phyloP scores from a whole-genome alignment of 2,888 invertebrate species.

The Lasioglossum calceatum region DNA sequence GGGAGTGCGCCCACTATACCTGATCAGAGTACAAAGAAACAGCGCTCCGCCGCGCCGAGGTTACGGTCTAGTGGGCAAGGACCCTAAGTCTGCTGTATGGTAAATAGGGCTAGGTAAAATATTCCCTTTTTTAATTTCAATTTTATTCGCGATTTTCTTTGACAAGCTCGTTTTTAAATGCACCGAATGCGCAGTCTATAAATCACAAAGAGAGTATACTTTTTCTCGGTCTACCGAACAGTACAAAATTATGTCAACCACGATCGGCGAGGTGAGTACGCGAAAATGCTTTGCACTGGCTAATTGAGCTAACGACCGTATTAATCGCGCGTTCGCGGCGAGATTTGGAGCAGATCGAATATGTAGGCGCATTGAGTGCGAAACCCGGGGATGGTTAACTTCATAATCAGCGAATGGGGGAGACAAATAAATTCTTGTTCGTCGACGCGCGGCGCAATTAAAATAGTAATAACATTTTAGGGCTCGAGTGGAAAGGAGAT shows the following conservation, averaged over 20 bases:
- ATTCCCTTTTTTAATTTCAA: too few relatives aligned
- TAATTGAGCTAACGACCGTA: background rate
- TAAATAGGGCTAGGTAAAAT: too few relatives aligned
- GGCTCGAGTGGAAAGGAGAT: slow-evolving; percentile 42
- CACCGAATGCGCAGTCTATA: too few relatives aligned
- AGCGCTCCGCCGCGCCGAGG: too few relatives aligned
- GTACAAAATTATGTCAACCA: background rate
- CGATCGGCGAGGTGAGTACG: background rate
- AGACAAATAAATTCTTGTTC: slow-evolving; percentile 26
- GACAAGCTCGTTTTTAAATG: too few relatives aligned
- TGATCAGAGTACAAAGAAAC: too few relatives aligned
- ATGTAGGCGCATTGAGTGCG: background rate
- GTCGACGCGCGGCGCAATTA: slow-evolving; percentile 30
- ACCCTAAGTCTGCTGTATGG: too few relatives aligned
- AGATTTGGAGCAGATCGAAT: slow-evolving; percentile 1
- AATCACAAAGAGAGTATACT: too few relatives aligned
- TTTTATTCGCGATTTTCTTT: too few relatives aligned
- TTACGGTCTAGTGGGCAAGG: too few relatives aligned
- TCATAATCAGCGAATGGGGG: background rate
- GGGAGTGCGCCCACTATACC: too few relatives aligned
- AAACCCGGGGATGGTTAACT: background rate
- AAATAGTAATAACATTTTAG: slow-evolving; percentile 53
- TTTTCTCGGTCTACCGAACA: background rate
- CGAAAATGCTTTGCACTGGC: background rate
- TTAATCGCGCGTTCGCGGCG: background rate